These are phyloP conservation scores for Leptocoma aspasia DNA, from an alignment of 2,113 vertebrate species.

Conservation along the genomic window DNA sequence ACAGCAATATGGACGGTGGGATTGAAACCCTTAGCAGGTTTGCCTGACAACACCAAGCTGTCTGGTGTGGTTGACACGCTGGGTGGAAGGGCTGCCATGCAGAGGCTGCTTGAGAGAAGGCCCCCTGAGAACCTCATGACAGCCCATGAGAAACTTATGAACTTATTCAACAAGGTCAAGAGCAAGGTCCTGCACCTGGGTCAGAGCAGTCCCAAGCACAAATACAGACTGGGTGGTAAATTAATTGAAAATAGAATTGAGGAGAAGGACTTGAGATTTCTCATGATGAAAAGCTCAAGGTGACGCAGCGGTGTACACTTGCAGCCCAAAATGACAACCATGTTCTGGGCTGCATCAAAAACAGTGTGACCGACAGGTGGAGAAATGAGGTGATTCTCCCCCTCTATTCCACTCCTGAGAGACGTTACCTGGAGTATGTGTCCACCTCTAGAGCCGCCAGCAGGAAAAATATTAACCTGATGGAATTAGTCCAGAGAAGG, in stretches of 20 bases:
- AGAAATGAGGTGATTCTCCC: background rate
- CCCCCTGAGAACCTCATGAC: background rate
- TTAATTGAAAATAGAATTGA: background rate
- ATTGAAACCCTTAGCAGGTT: background rate
- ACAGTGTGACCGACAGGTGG: rapidly evolving
- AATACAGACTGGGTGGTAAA: background rate
- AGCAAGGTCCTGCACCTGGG: background rate
- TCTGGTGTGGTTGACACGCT: rapidly evolving
- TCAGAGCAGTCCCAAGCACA: background rate
- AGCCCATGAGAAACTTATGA: background rate
- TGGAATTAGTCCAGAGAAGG: background rate
- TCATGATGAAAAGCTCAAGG: background rate
- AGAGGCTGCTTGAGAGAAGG: background rate
- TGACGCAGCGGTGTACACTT: background rate
- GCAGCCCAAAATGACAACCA: background rate
- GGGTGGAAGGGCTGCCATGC: background rate
- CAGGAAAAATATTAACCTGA: background rate
- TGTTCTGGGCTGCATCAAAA: background rate
- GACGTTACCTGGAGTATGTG: background rate
- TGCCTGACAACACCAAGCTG: background rate
- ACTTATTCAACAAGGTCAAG: background rate
- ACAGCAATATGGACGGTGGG: too few relatives aligned
- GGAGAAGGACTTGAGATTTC: background rate
- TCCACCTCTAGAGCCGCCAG: background rate
- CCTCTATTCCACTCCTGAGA: background rate